Conservation (phyloP, 2,113 vertebrate species). For the Arothron firmamentum region DNA sequence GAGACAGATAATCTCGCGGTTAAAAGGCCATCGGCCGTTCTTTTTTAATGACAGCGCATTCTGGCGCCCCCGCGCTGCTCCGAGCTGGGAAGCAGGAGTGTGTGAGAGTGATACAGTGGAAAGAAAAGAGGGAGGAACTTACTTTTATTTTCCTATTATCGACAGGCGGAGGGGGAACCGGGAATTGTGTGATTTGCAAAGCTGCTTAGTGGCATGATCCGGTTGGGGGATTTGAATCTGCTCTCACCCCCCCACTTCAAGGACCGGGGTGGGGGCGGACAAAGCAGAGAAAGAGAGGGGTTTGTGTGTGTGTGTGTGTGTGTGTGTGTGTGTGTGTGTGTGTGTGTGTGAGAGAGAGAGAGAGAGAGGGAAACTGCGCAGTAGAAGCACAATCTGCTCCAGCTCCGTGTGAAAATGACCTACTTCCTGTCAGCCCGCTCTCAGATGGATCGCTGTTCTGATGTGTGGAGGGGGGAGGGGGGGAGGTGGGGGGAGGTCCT, state of each 20-base stretch:
- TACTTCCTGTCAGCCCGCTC: conserved; percentile 70
- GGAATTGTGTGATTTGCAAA: conserved; percentile 55
- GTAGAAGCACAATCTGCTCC: conserved; percentile 62
- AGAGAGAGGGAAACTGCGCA: conserved; percentile 29
- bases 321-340: conserved; percentile 30
- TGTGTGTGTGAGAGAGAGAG: conserved; percentile 22
- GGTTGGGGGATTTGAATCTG: conserved; percentile 63
- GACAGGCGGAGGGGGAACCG: conserved; percentile 27
- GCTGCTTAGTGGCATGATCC: conserved; percentile 70
- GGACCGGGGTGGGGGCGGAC: conserved; percentile 54
- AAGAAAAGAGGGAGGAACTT: conserved; percentile 34
- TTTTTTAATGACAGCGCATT: conserved; percentile 42
- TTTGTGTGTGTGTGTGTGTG: conserved; percentile 26
- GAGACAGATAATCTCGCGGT: conserved; percentile 13
- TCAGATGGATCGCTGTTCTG: conserved; percentile 61
- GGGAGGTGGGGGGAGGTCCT: conserved; percentile 25
- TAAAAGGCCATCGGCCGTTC: conserved; percentile 27
- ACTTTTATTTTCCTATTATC: conserved; percentile 49
- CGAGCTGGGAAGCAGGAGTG: not conserved
- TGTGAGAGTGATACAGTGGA: conserved; percentile 26
- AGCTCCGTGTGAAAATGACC: conserved; percentile 73
- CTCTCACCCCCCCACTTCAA: conserved; percentile 64
- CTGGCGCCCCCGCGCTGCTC: not conserved
- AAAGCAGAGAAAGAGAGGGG: conserved; percentile 46
- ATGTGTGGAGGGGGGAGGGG: conserved; percentile 31